phyloP scores from a whole-genome alignment of 2,113 vertebrate genomes.

The Isichthys henryi region DNA sequence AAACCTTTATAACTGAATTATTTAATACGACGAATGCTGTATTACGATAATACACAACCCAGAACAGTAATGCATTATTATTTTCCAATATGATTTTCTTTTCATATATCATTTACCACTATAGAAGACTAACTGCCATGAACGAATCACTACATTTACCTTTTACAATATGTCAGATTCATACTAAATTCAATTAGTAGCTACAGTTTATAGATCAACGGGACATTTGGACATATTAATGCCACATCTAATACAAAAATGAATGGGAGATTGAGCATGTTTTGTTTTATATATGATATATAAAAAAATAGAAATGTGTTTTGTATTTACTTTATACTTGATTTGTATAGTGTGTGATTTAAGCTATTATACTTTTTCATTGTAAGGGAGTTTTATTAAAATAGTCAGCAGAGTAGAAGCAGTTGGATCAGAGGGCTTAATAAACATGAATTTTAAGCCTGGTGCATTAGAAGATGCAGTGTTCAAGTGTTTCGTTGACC shows the following conservation, averaged over 20 bases:
- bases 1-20: background rate
- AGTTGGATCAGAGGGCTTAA: background rate
- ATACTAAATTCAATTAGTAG: background rate
- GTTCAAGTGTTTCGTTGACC: background rate
- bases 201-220: background rate
- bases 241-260: background rate
- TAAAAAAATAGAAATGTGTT: background rate
- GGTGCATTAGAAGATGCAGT: background rate
- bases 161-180: background rate
- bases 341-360: background rate
- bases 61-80: background rate
- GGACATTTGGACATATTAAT: background rate
- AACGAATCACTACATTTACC: background rate
- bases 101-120: background rate
- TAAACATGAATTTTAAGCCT: background rate
- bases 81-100: background rate
- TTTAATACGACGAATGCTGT: background rate
- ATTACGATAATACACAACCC: background rate
- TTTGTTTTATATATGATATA: background rate
- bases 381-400: background rate
- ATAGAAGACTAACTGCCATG: background rate
- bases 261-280: background rate
- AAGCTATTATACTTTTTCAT: background rate
- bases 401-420: background rate
- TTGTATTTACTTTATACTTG: background rate